Conservation (phyloP, 1,140 invertebrate genomes). For the Drosophila prosaltans region DNA sequence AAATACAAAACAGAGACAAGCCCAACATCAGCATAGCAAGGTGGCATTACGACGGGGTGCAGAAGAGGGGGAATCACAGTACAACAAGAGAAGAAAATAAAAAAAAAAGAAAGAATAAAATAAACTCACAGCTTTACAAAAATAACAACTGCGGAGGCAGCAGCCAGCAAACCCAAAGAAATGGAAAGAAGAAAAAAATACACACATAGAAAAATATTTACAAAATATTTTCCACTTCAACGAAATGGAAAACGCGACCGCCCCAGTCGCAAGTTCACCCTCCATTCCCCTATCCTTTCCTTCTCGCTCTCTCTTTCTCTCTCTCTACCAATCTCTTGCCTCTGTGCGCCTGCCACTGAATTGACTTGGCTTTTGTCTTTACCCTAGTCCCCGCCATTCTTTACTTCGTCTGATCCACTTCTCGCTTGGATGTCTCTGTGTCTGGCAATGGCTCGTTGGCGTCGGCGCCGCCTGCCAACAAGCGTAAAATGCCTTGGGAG, state of each 20-base stretch:
- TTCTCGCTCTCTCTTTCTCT: neutral
- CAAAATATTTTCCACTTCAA: conserved; percentile 83
- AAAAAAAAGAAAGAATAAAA: conserved; percentile 42
- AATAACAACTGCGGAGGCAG: conserved; percentile 80
- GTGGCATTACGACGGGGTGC: neutral
- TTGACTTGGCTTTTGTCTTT: conserved; percentile 79
- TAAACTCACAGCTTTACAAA: conserved; percentile 79
- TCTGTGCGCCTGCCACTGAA: conserved; percentile 28
- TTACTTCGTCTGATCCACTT: conserved; percentile 6
- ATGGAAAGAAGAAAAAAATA: conserved; percentile 43
- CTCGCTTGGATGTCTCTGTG: conserved; percentile 51
- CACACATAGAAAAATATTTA: conserved; percentile 77
- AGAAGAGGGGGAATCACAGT: conserved; percentile 3
- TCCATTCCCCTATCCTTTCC: neutral
- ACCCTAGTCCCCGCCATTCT: conserved; percentile 15
- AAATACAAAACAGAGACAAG: conserved; percentile 79
- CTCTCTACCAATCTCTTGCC: neutral
- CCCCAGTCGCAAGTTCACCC: conserved; percentile 58
- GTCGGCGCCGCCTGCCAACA: conserved; percentile 68
- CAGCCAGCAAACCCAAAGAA: conserved; percentile 58
- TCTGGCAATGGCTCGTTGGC: conserved; percentile 77
- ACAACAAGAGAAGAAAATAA: neutral
- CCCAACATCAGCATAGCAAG: conserved; percentile 7
- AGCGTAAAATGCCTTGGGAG: conserved; percentile 77
- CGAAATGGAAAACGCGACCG: conserved; percentile 81